phyloP scores from a whole-genome alignment of 2,113 vertebrate species.

The Catharus fuscescens region DNA sequence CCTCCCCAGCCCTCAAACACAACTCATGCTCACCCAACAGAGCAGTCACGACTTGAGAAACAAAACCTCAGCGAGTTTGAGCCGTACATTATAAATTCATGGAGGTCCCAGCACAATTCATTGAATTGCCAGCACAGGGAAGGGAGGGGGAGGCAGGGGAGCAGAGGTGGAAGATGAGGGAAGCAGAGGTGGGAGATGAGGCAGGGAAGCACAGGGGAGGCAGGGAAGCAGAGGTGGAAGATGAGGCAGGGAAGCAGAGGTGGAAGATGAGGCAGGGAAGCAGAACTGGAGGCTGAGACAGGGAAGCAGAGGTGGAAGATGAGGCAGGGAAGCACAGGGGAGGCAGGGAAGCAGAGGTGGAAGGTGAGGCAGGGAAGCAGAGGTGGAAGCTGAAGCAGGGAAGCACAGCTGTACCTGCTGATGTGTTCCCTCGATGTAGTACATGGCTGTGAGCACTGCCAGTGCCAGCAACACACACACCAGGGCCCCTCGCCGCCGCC shows the following conservation, averaged over 20 bases:
- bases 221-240: too few species aligned
- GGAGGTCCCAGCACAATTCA: background rate
- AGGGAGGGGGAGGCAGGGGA: background rate
- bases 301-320: too few species aligned
- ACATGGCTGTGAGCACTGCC: constrained; percentile 82
- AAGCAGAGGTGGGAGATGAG: too few species aligned
- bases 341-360: background rate
- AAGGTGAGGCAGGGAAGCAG: background rate
- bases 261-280: too few species aligned
- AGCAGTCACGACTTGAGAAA: background rate
- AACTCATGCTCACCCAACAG: background rate
- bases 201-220: too few species aligned
- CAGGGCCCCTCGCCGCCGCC: constrained; percentile 85
- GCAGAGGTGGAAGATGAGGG: background rate
- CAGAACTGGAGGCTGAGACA: too few species aligned
- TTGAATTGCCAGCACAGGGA: background rate
- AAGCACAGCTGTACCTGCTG: constrained; percentile 80
- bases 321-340: background rate
- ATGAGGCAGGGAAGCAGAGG: too few species aligned
- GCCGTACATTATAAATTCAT: background rate
- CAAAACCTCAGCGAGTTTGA: rapidly evolving
- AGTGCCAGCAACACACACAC: constrained; percentile 81
- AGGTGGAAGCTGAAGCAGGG: background rate
- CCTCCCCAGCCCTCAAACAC: background rate
- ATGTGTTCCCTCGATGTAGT: constrained; percentile 92